A percentile compares a stretch with the other conserved stretches of the same genome.
phyloP scores from a whole-genome alignment of 2,113 vertebrate genomes.

The Bothrops jararaca region DNA sequence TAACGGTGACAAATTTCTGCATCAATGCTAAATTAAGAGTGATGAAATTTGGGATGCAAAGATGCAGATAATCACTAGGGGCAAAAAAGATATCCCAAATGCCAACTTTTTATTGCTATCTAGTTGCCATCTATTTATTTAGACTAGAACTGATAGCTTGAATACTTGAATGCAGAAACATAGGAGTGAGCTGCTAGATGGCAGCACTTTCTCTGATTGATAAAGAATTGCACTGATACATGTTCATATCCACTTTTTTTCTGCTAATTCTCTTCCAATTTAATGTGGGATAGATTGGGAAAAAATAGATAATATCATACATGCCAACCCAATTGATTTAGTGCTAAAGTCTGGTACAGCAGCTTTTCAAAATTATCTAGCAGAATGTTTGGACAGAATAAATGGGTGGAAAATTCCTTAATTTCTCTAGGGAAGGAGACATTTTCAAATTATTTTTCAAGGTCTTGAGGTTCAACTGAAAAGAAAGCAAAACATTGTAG shows the following conservation, averaged over 20 bases:
- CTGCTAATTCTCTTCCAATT: not conserved
- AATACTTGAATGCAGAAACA: not conserved
- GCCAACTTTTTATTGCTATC: not conserved
- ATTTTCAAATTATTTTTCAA: not conserved
- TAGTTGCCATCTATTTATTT: not conserved
- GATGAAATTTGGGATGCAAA: not conserved
- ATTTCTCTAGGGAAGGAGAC: not conserved
- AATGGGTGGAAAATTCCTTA: not conserved
- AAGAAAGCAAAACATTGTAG: not conserved
- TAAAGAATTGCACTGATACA: not conserved
- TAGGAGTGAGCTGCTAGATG: not conserved
- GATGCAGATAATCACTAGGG: not conserved
- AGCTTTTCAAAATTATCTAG: not conserved
- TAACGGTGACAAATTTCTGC: not conserved
- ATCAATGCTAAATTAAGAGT: not conserved
- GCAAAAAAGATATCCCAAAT: not conserved
- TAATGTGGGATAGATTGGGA: not conserved
- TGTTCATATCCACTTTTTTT: not conserved
- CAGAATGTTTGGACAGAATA: not conserved
- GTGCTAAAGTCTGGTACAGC: not conserved
- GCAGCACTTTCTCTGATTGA: not conserved
- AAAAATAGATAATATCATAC: not conserved
- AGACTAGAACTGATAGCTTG: not conserved
- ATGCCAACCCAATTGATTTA: not conserved
- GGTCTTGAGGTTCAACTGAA: not conserved